Evolutionary conservation across 2,797 vertebrate species (phyloP).

Genomic region (Nothura maculosa): DNA sequence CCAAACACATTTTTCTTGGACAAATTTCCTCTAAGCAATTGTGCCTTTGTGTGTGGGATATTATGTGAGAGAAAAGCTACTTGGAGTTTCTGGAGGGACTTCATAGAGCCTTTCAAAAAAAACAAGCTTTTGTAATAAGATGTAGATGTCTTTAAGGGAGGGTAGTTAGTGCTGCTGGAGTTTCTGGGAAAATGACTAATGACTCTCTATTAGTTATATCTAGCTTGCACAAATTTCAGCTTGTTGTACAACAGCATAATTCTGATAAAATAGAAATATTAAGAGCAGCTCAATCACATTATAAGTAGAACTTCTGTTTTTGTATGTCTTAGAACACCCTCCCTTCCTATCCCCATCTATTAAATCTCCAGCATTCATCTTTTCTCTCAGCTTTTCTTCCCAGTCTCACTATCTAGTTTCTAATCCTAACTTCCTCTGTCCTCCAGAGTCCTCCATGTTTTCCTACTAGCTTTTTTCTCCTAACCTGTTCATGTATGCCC

Average conservation of each 20-base stretch:
- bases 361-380: neutral
- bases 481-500: neutral
- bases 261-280: constrained; percentile 3
- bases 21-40: neutral
- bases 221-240: constrained; percentile 28
- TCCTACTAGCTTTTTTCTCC: neutral
- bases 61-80: neutral
- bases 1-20: neutral
- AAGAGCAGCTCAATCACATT: neutral
- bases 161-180: neutral
- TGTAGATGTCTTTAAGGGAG: neutral
- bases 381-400: neutral
- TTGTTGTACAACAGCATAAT: neutral
- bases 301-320: neutral
- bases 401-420: neutral
- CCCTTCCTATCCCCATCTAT: neutral
- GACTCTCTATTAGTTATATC: constrained; percentile 18
- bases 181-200: constrained; percentile 13
- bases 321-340: neutral
- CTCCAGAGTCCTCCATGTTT: fast-evolving
- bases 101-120: neutral
- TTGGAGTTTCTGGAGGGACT: neutral
- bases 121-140: neutral
- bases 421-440: neutral
- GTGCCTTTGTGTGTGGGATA: neutral